These are phyloP conservation scores for Polypterus bichir DNA, from an alignment of 2,113 vertebrate genomes.

Conservation along the genomic window DNA sequence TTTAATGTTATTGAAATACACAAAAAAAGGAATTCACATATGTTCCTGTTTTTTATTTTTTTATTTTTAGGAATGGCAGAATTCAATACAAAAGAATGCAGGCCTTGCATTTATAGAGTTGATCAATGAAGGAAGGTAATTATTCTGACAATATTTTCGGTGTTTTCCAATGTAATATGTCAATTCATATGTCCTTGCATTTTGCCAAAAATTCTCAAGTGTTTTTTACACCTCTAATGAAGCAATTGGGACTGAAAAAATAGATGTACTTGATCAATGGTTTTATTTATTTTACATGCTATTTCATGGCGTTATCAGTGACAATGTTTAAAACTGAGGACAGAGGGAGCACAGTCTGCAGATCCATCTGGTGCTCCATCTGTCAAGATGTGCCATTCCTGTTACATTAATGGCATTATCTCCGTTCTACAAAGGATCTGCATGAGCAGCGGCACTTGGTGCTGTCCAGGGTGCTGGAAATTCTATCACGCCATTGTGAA, in stretches of 20 bases:
- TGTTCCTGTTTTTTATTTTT: slow-evolving; percentile 23
- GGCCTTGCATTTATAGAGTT: slow-evolving; percentile 95
- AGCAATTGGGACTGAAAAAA: no score
- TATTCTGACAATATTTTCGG: slow-evolving; percentile 21
- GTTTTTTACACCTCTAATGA: no score
- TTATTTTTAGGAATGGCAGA: slow-evolving; percentile 89
- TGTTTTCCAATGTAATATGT: no score
- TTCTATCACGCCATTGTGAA: no score
- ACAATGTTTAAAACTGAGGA: slow-evolving; percentile 43
- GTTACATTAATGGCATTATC: slow-evolving; percentile 25
- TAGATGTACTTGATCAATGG: no score
- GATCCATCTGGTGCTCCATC: slow-evolving; percentile 84
- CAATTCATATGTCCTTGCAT: no score
- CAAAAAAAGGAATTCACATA: no score
- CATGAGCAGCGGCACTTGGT: slow-evolving; percentile 41
- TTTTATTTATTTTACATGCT: slow-evolving; percentile 23
- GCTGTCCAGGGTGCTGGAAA: slow-evolving; percentile 45
- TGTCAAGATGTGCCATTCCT: slow-evolving; percentile 41
- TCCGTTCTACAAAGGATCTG: slow-evolving; percentile 30
- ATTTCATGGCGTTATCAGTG: slow-evolving; percentile 30
- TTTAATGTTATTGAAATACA: no score
- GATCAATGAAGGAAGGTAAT: slow-evolving; percentile 97
- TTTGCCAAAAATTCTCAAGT: no score
- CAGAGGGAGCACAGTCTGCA: slow-evolving; percentile 49
- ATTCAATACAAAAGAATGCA: slow-evolving; percentile 97